A percentile compares a stretch with the other conserved stretches of the same genome.
Evolutionary conservation across 2,113 vertebrate genomes (phyloP).

Genomic region (Charadrius vociferus): DNA sequence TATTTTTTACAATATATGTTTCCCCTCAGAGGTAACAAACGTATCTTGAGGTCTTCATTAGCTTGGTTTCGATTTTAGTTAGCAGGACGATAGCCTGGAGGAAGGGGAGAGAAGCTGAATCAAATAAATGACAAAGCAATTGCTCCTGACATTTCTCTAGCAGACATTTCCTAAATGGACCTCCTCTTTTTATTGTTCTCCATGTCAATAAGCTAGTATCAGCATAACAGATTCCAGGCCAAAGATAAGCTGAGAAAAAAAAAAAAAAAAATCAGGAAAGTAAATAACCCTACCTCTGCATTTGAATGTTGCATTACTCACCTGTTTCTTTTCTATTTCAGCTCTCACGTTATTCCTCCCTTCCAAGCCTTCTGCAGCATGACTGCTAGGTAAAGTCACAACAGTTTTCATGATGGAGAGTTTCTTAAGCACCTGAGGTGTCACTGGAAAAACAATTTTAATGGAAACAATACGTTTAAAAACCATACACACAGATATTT

Average conservation of each 20-base stretch:
- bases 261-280: neutral
- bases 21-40: neutral
- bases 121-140: neutral
- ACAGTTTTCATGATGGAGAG: neutral
- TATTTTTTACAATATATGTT: neutral
- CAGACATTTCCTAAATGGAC: neutral
- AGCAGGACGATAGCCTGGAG: neutral
- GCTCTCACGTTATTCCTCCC: neutral
- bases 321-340: neutral
- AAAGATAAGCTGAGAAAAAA: neutral
- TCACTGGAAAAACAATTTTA: constrained; percentile 18
- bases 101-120: neutral
- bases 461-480: neutral
- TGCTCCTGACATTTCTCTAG: neutral
- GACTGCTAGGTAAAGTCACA: neutral
- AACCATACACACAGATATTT: neutral
- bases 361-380: neutral
- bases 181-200: neutral
- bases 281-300: neutral
- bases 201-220: neutral
- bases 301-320: neutral
- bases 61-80: neutral
- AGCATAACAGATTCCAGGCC: neutral
- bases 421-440: neutral
- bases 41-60: neutral